Percentiles rank a stretch among this genome's conserved stretches.
Evolutionary conservation across 37 sponge, comb jelly and placozoan genomes (phyloP).

Genomic region (Lycopodina hypogea): DNA sequence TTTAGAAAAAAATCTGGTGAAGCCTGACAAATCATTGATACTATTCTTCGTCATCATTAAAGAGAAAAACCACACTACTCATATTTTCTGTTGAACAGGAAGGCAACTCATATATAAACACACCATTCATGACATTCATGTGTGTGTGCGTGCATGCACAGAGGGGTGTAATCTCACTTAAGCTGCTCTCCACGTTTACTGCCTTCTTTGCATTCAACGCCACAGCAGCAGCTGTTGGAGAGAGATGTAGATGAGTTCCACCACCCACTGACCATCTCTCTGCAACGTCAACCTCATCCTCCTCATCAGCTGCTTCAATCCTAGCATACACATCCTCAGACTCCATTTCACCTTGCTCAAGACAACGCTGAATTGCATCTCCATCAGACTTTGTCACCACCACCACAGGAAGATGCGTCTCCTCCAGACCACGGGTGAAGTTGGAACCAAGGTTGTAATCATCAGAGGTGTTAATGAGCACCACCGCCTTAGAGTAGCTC

Average conservation of each 20-base stretch:
- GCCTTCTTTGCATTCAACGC: not conserved
- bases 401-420: slow-evolving; percentile 19
- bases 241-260: not conserved
- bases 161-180: not conserved
- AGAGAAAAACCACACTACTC: too few species aligned
- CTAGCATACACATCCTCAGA: slow-evolving; percentile 1
- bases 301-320: slow-evolving; percentile 18
- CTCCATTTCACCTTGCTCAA: slow-evolving; percentile 11
- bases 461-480: slow-evolving; percentile 50
- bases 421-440: not conserved
- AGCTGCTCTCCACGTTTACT: not conserved
- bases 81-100: too few species aligned
- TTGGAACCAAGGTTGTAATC: slow-evolving; percentile 8
- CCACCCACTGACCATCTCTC: not conserved
- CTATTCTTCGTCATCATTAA: too few species aligned
- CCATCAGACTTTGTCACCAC: slow-evolving; percentile 44
- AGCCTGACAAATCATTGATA: too few species aligned
- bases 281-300: not conserved
- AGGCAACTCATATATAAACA: too few species aligned
- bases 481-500: slow-evolving; percentile 24
- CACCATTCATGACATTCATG: not conserved
- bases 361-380: not conserved
- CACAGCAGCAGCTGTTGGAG: not conserved
- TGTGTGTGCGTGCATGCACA: not conserved
- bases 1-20: not conserved